phyloP scores from a whole-genome alignment of 1,140 invertebrate species.

The Diabrotica undecimpunctata region DNA sequence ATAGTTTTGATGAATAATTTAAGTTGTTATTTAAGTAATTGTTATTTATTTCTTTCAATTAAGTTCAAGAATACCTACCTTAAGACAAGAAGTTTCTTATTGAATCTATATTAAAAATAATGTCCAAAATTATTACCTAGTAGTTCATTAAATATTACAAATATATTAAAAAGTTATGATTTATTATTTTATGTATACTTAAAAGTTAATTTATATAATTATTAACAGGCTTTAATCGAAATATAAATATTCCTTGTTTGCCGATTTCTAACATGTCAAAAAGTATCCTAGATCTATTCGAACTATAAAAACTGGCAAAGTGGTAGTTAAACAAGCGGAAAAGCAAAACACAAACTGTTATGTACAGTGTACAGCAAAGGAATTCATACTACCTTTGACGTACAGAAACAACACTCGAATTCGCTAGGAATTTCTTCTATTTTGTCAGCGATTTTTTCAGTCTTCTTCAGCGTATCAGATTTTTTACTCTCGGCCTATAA shows the following conservation, averaged over 20 bases:
- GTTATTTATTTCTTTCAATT: no score
- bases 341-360: neutral
- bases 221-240: no score
- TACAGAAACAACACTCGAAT: conserved; percentile 95
- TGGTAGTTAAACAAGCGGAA: neutral
- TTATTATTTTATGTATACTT: no score
- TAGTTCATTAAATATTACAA: no score
- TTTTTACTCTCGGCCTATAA: conserved; percentile 67
- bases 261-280: neutral
- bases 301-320: neutral
- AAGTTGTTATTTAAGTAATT: no score
- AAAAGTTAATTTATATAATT: no score
- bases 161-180: no score
- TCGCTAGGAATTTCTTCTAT: conserved; percentile 80
- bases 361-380: neutral
- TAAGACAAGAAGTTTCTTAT: no score
- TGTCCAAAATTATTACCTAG: no score
- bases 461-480: conserved; percentile 60
- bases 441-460: conserved; percentile 59
- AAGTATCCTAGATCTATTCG: conserved; percentile 1
- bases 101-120: no score
- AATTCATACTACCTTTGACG: conserved; percentile 76
- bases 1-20: no score
- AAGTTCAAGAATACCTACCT: no score
- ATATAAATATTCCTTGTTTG: neutral